A percentile compares a stretch with the other conserved stretches of the same genome.
phyloP scores from a whole-genome alignment of 30 jellyfish, hydroid and myxozoan species.

The Aurelia aurita complex sp. Pacific region DNA sequence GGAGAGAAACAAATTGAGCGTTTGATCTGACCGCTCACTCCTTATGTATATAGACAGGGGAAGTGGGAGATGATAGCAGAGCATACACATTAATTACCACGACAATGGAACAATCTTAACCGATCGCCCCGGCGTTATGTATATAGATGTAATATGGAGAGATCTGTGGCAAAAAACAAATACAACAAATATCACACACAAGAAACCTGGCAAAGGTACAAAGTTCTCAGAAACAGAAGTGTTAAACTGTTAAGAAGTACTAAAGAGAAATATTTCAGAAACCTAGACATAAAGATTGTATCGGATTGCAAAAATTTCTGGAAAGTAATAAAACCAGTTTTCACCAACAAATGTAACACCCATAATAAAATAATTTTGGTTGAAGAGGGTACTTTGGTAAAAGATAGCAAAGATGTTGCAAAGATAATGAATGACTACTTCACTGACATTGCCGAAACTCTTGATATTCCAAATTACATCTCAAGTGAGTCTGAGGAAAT shows the following conservation, averaged over 20 bases:
- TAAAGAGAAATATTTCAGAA: conserved; percentile 2
- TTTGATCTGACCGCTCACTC: too few relatives aligned
- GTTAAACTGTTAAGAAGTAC: conserved; percentile 11
- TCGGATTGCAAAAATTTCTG: conserved; percentile 21
- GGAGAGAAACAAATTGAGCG: too few relatives aligned
- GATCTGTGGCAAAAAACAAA: conserved; percentile 19
- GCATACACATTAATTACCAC: too few relatives aligned
- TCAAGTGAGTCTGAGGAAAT: neutral
- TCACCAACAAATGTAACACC: neutral
- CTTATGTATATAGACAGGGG: too few relatives aligned
- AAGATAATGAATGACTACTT: conserved; percentile 41
- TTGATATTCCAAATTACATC: conserved; percentile 24
- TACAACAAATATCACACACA: conserved; percentile 4
- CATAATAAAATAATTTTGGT: conserved; percentile 30
- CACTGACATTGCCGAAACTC: conserved; percentile 26
- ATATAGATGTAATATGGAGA: neutral
- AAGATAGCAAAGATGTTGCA: conserved; percentile 41
- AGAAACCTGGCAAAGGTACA: conserved; percentile 6
- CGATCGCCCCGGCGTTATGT: too few relatives aligned
- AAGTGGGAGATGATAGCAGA: too few relatives aligned
- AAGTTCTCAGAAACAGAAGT: conserved; percentile 22
- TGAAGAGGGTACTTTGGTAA: conserved; percentile 5
- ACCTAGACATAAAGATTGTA: neutral
- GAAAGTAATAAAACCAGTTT: conserved; percentile 4
- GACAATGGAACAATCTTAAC: too few relatives aligned